Evolutionary conservation across 1,140 invertebrate genomes (phyloP).

Genomic region (Nasonia giraulti): DNA sequence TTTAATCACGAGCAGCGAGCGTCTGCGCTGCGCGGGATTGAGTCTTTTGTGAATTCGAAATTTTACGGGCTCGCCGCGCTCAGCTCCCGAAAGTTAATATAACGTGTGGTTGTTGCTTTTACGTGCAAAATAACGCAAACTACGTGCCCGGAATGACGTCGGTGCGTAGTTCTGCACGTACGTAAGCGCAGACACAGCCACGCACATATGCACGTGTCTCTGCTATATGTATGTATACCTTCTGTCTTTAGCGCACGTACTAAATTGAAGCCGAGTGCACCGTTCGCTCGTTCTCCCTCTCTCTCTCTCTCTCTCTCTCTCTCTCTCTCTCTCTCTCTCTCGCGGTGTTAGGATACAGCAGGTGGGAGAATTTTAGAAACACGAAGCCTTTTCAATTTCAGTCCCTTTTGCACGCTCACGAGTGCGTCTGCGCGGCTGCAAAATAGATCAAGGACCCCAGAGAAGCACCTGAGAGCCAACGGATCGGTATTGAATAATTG

Average conservation of each 20-base stretch:
- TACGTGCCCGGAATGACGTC: background rate
- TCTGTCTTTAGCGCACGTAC: constrained; percentile 28
- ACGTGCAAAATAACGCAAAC: constrained; percentile 29
- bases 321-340: no score
- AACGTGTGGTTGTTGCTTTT: constrained; percentile 31
- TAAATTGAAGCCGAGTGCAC: constrained; percentile 26
- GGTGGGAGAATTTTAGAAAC: constrained; percentile 19
- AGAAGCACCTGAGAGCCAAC: background rate
- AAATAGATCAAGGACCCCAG: background rate
- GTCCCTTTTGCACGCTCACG: background rate
- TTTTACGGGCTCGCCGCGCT: constrained; percentile 7
- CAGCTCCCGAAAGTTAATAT: constrained; percentile 15
- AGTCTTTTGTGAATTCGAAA: constrained; percentile 35
- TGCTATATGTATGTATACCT: background rate
- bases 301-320: no score
- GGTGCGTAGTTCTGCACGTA: background rate
- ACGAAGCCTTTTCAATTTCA: constrained; percentile 22
- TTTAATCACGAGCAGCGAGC: background rate
- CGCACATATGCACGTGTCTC: background rate
- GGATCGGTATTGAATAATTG: no score
- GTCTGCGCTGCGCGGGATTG: background rate
- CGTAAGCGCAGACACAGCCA: background rate
- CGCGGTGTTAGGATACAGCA: background rate
- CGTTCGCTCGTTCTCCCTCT: no score
- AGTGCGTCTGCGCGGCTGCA: background rate